phyloP scores from a whole-genome alignment of 2,888 invertebrate genomes.

The Netelia fuscicornis region DNA sequence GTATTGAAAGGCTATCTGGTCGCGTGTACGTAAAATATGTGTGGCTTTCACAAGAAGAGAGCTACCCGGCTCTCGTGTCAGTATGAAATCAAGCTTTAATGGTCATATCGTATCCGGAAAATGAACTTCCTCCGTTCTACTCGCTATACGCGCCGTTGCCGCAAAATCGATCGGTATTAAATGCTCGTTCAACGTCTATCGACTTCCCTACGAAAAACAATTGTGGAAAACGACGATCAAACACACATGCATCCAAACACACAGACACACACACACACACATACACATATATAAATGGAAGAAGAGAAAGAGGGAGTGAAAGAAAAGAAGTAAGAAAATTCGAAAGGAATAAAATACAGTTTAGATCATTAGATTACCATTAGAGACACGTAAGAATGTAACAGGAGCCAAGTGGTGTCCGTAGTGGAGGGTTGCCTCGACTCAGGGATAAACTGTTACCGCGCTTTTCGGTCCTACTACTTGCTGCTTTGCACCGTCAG shows the following conservation, averaged over 20 bases:
- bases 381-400: constrained; percentile 43
- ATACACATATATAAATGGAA: neutral
- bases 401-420: constrained; percentile 46
- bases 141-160: constrained; percentile 60
- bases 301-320: constrained; percentile 41
- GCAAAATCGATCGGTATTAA: constrained; percentile 76
- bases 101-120: constrained; percentile 76
- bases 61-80: constrained; percentile 68
- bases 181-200: constrained; percentile 53
- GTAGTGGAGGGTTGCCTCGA: constrained; percentile 40
- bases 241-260: no score
- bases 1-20: constrained; percentile 78
- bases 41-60: constrained; percentile 67
- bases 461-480: constrained; percentile 39
- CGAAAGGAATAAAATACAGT: constrained; percentile 32
- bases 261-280: no score
- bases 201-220: constrained; percentile 38
- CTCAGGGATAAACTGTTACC: constrained; percentile 58
- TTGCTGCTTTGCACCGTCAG: constrained; percentile 43
- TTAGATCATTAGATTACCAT: constrained; percentile 58
- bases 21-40: constrained; percentile 49
- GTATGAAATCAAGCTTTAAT: constrained; percentile 78
- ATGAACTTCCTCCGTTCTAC: constrained; percentile 65
- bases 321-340: constrained; percentile 19
- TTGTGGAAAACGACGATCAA: constrained; percentile 13